Evolutionary conservation across 2,113 vertebrate species (phyloP).

Genomic region (Stictonetta naevosa): DNA sequence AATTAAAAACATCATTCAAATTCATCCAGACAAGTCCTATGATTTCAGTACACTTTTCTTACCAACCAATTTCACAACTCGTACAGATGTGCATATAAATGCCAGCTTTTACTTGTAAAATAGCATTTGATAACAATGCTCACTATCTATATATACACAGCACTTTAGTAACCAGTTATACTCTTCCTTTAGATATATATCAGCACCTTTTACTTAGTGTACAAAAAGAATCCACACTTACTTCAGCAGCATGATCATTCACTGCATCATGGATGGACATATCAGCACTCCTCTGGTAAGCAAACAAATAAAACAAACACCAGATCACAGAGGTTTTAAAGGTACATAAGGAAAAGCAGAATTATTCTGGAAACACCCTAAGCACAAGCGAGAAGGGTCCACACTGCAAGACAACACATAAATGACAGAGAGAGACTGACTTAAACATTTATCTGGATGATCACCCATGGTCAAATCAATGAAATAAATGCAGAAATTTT

Average conservation of each 20-base stretch:
- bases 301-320: neutral
- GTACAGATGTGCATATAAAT: fast-evolving
- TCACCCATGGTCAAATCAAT: neutral
- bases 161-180: neutral
- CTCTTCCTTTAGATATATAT: neutral
- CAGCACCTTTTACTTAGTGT: neutral
- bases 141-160: neutral
- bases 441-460: neutral
- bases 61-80: neutral
- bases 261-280: neutral
- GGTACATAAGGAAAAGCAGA: neutral
- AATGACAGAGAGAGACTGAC: neutral
- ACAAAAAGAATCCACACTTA: neutral
- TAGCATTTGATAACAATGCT: neutral
- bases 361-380: neutral
- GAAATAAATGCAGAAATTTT: neutral
- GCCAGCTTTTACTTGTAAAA: neutral
- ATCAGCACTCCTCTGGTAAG: neutral
- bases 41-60: neutral
- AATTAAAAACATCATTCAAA: neutral
- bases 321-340: neutral
- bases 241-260: neutral
- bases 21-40: neutral
- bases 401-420: neutral
- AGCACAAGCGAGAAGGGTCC: neutral